Base-by-base conservation (phyloP, 2,797 vertebrate species). In the Xerus rutilus region DNA sequence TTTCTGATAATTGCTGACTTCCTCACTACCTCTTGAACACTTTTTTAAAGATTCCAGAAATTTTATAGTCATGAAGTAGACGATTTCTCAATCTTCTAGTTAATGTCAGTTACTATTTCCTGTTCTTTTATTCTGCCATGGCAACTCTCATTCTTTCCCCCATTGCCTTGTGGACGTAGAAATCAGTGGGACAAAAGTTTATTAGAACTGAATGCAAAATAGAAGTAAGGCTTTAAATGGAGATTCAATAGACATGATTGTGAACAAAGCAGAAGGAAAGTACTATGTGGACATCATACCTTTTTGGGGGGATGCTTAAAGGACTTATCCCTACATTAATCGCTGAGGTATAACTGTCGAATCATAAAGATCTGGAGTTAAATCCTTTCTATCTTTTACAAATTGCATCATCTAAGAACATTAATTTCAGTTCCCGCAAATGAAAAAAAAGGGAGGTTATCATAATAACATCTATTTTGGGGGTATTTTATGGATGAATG, bases 371-470 rank as follows among this genome's bases (percentile, higher is more conserved):
- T 39, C 7, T 28, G 17, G 49, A 12, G 18, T 17, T 76, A 54
- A 81, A 77, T 83, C 17, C 35, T 92, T 91, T 78, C 69, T 49
- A 13, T 54, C 18, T 81, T 73, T 91, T 74, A 57, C 13, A 57
- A 52, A 39, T 65, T 54, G 6, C 65, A 73, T 57, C 67, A 47
- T 32, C 12, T 81, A 17, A 62, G 35, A 81, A 73, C 11, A 64
- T 94, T 85, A 76, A 92, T 91, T 91, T 89, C 59, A 73, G 74
- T 83, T 91, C 89, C 30, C 12, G 82, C 65, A 81, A 54, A n/a
- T 70, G 64, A 73, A 91, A 73, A 74, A 25, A 25, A 1, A 8
- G 11, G 8, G 35, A 32, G 15, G 5, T 57, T 45, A 49, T 43
- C 76, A 49, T 23, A 77, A 74, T 45, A 59, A 84, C 14, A 39